These are phyloP conservation scores for Sphyrna mokarran DNA, from an alignment of 2,113 vertebrate species.

Conservation along the genomic window DNA sequence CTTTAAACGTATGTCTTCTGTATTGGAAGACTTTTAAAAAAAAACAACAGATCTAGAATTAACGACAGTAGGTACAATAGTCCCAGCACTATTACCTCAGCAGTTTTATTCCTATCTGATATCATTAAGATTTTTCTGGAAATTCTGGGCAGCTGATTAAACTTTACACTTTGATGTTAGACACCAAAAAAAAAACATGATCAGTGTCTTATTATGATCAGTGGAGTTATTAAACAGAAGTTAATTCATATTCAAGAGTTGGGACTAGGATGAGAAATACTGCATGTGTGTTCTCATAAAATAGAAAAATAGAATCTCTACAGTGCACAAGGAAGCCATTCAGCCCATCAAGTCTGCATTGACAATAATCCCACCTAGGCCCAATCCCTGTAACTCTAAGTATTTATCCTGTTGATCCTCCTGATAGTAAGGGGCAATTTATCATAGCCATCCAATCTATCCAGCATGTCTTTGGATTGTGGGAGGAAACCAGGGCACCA, in stretches of 20 bases:
- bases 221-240: not conserved
- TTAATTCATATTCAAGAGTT: not conserved
- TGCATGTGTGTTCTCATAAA: not conserved
- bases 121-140: not conserved
- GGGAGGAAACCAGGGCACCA: too few relatives aligned
- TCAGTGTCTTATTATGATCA: not conserved
- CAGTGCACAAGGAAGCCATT: too few relatives aligned
- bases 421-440: too few relatives aligned
- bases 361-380: too few relatives aligned
- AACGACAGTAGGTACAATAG: not conserved
- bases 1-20: too few relatives aligned
- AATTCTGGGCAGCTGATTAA: not conserved
- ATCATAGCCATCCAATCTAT: too few relatives aligned
- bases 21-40: too few relatives aligned
- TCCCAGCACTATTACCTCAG: not conserved
- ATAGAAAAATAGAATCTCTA: too few relatives aligned
- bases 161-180: not conserved
- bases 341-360: too few relatives aligned
- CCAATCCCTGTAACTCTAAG: too few relatives aligned
- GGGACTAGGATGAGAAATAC: not conserved
- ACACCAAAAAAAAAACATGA: not conserved
- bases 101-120: not conserved
- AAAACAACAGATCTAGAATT: not conserved
- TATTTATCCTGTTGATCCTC: too few relatives aligned
- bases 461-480: too few relatives aligned